Base-by-base conservation (phyloP, 1,140 invertebrate species). In the Propsilocerus akamusi region DNA sequence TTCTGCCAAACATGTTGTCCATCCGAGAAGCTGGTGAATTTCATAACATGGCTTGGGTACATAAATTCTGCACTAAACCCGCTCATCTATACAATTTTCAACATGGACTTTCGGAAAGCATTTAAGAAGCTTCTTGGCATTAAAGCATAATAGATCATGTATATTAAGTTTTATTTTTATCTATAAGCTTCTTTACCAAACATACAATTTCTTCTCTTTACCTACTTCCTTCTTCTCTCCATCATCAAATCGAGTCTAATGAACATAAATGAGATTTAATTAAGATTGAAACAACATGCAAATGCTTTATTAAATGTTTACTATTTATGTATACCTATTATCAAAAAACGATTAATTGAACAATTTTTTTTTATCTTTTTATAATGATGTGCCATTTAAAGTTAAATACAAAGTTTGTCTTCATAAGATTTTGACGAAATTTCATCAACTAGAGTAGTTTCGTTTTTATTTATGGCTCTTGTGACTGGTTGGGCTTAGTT, bases 41-140 rank as follows among this genome's bases (percentile, higher is more conserved):
- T 92, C 59, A 88, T 92, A 56, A 92, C 88, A 25, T 99, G 95
- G 95, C 75, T 98, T 30, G 95, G 95, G 22, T 99, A 98, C 64
- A 80, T 96, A 51, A 98, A 99, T 68, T 96, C 91, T 22, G 87
- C 87, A n/a, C 73, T 97, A 10, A 97, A 97, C 68, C 94, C 94
- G 10, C 77, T 97, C 56, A 97, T 97, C 55, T 98, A 97, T 67
- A 96, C 92, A 1, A 95, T 96, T 62, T 97, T 96, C 66, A 97
- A 97, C 69, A 74, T 94, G 61, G 94, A 97, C 62, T 98, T 97
- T 66, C 75, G 93, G 51, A 75, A 81, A 59, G 92, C 93, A 4
- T 98, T 97, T 64, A 89, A 91, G 61, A 83, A 83, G 62, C 68
- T 90, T 23, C 69, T 90, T 30, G 83, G 80, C 55, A 74, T 88